phyloP scores from a whole-genome alignment of 2,113 vertebrate genomes.

The Scomber scombrus region DNA sequence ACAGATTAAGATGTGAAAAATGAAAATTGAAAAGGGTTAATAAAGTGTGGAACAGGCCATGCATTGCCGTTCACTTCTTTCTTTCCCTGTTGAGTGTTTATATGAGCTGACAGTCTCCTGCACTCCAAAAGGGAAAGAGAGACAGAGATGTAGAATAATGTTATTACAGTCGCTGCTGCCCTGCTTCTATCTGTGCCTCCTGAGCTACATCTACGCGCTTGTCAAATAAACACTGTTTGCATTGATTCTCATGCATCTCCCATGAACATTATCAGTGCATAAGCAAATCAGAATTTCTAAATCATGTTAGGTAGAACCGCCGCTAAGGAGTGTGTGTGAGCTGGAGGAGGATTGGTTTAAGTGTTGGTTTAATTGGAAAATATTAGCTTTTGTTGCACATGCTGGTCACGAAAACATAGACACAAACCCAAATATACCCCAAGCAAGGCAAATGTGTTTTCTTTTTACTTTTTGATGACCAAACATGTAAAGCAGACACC shows the following conservation, averaged over 20 bases:
- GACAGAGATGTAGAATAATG: constrained; percentile 39
- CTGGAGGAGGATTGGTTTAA: neutral
- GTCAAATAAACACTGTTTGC: constrained; percentile 48
- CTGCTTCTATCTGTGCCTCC: constrained; percentile 27
- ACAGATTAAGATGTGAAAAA: constrained; percentile 50
- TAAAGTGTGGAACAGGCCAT: constrained; percentile 46
- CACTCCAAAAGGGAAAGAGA: neutral
- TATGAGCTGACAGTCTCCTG: constrained; percentile 28
- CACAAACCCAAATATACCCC: neutral
- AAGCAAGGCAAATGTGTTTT: constrained; percentile 6
- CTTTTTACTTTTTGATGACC: constrained; percentile 36
- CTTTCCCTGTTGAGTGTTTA: constrained; percentile 32
- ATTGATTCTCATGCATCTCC: constrained; percentile 40
- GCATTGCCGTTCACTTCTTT: constrained; percentile 18
- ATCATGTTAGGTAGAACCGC: constrained; percentile 10
- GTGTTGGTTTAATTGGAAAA: constrained; percentile 13
- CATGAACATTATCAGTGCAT: constrained; percentile 15
- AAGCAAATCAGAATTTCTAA: constrained; percentile 36
- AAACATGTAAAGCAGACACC: constrained; percentile 42
- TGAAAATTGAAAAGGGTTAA: constrained; percentile 63
- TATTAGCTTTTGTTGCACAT: constrained; percentile 2
- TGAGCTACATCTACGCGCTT: neutral
- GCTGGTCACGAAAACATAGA: neutral
- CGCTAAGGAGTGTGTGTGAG: neutral
- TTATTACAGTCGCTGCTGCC: constrained; percentile 28